Evolutionary conservation across 2,797 vertebrate species (phyloP).

Genomic region (Pipistrellus pygmaeus): DNA sequence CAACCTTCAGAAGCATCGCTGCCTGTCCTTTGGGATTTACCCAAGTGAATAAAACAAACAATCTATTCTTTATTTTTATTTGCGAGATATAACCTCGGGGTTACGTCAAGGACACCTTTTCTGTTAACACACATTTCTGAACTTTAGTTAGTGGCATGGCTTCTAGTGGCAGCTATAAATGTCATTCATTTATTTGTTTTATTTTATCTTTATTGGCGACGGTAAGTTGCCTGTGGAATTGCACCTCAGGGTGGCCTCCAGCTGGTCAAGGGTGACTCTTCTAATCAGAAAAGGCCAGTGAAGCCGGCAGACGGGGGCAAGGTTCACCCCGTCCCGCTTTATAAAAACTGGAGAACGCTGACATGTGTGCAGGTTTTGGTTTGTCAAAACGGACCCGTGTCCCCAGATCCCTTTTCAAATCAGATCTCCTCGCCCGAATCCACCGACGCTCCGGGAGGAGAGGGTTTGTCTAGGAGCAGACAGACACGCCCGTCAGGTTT

Average conservation of each 20-base stretch:
- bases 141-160: conserved; percentile 68
- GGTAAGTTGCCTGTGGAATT: conserved; percentile 53
- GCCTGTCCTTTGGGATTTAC: background rate
- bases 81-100: background rate
- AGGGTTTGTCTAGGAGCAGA: background rate
- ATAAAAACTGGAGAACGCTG: background rate
- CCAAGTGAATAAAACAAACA: background rate
- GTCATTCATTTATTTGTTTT: no score
- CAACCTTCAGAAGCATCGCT: background rate
- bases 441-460: background rate
- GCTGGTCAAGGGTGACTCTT: background rate
- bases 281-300: background rate
- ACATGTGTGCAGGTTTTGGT: background rate
- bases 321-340: background rate
- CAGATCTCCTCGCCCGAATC: background rate
- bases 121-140: conserved; percentile 61
- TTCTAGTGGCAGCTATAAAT: conserved; percentile 41
- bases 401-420: background rate
- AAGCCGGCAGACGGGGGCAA: background rate
- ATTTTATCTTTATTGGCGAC: no score
- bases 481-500: background rate
- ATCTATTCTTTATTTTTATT: background rate
- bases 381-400: background rate
- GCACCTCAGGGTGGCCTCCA: background rate
- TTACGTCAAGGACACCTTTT: background rate